Evolutionary conservation across 92 coral and sea anemone species (phyloP).

Genomic region (Meandrina meandrites): DNA sequence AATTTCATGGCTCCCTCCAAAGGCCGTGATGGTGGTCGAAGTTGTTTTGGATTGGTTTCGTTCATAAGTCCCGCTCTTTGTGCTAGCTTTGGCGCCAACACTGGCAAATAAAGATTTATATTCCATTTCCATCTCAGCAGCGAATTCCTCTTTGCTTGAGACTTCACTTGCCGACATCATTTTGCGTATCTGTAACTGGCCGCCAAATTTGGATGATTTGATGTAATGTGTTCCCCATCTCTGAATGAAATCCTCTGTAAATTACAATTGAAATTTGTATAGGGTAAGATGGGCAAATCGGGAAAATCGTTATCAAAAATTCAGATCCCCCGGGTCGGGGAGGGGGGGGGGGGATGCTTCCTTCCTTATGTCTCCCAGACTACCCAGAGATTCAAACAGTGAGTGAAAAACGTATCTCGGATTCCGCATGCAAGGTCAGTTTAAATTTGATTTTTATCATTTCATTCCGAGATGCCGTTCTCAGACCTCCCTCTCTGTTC

Average conservation of each 20-base stretch:
- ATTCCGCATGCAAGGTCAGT: too few species aligned
- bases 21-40: constrained; percentile 37
- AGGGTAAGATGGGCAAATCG: too few species aligned
- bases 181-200: constrained; percentile 45
- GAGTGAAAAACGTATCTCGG: too few species aligned
- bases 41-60: constrained; percentile 8
- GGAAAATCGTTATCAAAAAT: too few species aligned
- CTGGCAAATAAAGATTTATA: constrained; percentile 48
- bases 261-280: neutral
- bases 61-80: neutral
- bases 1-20: constrained; percentile 41
- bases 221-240: constrained; percentile 48
- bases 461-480: too few species aligned
- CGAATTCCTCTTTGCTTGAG: constrained; percentile 34
- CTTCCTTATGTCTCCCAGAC: too few species aligned
- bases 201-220: constrained; percentile 54
- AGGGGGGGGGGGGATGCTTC: too few species aligned
- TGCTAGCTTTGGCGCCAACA: constrained; percentile 29
- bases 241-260: constrained; percentile 4
- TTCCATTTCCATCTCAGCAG: constrained; percentile 34
- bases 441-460: too few species aligned
- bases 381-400: too few species aligned
- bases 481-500: too few species aligned
- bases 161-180: constrained; percentile 15
- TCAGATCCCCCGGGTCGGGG: too few species aligned